A percentile compares a stretch with the other conserved stretches of the same genome.
Evolutionary conservation across 2,888 invertebrate genomes (phyloP).

Genomic region (Zaprionus obscuricornis): DNA sequence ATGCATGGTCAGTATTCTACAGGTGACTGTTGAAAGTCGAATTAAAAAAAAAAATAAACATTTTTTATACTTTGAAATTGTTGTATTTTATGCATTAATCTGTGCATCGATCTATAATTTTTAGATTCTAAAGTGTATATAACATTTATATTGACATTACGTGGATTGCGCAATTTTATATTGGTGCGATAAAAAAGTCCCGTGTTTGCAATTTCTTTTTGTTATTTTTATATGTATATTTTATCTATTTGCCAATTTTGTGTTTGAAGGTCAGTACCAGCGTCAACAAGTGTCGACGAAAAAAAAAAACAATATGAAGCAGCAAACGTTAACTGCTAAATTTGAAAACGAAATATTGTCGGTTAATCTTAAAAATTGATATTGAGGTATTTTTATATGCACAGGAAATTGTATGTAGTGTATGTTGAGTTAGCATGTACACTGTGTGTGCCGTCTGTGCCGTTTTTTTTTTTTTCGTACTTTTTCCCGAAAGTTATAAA

Average conservation of each 20-base stretch:
- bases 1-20: conserved; percentile 13
- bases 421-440: neutral
- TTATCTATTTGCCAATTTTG: conserved; percentile 67
- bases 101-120: neutral
- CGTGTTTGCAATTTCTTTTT: conserved; percentile 25
- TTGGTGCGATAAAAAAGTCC: conserved; percentile 41
- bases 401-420: conserved; percentile 65
- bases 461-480: too few species aligned
- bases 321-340: conserved; percentile 33
- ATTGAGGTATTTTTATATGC: conserved; percentile 61
- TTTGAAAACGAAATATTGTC: conserved; percentile 17
- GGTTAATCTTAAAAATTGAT: conserved; percentile 64
- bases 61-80: too few species aligned
- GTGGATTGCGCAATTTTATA: conserved; percentile 36
- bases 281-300: conserved; percentile 56
- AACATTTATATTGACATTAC: too few species aligned
- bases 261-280: conserved; percentile 72
- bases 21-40: too few species aligned
- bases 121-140: too few species aligned
- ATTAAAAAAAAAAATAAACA: too few species aligned
- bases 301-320: conserved; percentile 20
- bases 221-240: conserved; percentile 23
- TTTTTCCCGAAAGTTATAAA: conserved; percentile 26
- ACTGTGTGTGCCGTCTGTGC: too few species aligned
- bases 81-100: neutral